phyloP scores from a whole-genome alignment of 2,797 vertebrate genomes.

The Limnodromus scolopaceus region DNA sequence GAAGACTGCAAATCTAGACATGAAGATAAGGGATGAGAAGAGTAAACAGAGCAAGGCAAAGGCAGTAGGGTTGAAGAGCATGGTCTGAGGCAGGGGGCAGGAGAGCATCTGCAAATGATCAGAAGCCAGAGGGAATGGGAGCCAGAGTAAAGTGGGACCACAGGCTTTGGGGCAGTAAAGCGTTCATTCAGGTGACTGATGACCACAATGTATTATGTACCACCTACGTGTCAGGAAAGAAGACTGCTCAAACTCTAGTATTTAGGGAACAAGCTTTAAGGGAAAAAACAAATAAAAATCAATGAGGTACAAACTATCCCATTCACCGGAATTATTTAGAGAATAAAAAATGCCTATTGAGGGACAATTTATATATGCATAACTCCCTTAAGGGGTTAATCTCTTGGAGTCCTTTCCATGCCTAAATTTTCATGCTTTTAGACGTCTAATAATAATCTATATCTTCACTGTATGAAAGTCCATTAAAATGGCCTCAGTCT shows the following conservation, averaged over 20 bases:
- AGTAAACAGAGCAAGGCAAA: background rate
- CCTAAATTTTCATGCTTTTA: background rate
- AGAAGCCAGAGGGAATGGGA: background rate
- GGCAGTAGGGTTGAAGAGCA: background rate
- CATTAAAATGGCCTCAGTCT: background rate
- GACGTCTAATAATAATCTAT: background rate
- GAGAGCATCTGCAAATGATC: fast-evolving
- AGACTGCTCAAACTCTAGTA: background rate
- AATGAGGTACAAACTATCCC: background rate
- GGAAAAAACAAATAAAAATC: background rate
- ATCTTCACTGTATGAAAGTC: background rate
- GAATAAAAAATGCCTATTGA: background rate
- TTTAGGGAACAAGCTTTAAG: background rate
- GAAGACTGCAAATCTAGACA: background rate
- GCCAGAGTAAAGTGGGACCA: background rate
- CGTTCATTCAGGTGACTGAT: background rate
- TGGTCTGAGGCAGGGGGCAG: background rate
- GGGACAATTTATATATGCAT: background rate
- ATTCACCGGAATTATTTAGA: background rate
- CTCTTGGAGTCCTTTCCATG: background rate
- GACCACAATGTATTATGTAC: background rate
- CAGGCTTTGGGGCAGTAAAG: background rate
- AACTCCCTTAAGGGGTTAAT: background rate
- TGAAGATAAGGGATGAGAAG: background rate
- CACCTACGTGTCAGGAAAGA: background rate